Evolutionary conservation across 2,888 invertebrate species (phyloP), one percentile per base, ranked within the genome.

Genomic region (Melanophora roralis): DNA sequence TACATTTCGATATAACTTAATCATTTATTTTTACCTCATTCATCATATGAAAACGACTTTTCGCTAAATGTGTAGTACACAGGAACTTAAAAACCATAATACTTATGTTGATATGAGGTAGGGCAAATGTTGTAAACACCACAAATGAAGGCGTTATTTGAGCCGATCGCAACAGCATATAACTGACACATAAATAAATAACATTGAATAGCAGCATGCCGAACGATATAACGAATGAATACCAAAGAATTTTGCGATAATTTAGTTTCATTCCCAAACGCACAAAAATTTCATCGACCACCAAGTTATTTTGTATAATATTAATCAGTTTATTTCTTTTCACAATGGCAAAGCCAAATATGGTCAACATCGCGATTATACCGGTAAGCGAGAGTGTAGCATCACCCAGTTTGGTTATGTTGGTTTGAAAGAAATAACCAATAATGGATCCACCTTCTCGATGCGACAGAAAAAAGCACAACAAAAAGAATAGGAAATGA

Each of bases 371-470:
- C 23, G 88, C 88, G 43, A 87, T 85, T 36, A 88, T 86, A 9
- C 88, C 88, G 4, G 87, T 88, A 11, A 88, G 36, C 4, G 88
- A 83, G 2, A 89, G 83, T 0, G 88, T 86, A 14, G 84, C 83
- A 75, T 89, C 89, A 59, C 89, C 88, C 77, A 89, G 36, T 5
- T 88, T 85, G 1, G 89, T 89, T 1, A 89, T 87, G 55, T 87
- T 88, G 2, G 89, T 89, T 73, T 89, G 87, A 59, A 89, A 89
- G 78, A 89, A 89, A 76, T 89, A 89, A 19, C 89, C 88, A 49
- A 89, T 89, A 23, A 89, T 88, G 51, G 88, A 89, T 53, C 88
- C 89, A 0, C 86, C 85, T 71, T 88, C 87, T 19, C 57, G 67
- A 1, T 85, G 73, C 0, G 89, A 87, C 9, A 84, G 77, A 8